Conservation (phyloP, 2,888 invertebrate species). For the Clitarchus hookeri region DNA sequence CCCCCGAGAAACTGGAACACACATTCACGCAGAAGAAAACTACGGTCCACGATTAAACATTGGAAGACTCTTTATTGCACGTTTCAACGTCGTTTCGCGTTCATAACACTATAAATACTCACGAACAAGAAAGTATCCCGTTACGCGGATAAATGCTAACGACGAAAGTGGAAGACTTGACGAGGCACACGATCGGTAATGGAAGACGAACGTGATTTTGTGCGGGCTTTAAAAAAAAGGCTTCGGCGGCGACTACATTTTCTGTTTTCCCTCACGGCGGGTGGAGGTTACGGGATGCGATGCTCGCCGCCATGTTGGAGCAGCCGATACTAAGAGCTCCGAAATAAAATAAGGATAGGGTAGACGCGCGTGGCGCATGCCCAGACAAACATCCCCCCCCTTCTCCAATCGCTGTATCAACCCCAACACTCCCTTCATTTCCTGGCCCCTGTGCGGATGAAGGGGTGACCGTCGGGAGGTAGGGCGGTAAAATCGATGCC, state of each 20-base stretch:
- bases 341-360: background rate
- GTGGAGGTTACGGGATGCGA: background rate
- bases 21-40: background rate
- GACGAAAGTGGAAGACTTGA: background rate
- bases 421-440: conserved; percentile 36
- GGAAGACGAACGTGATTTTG: background rate
- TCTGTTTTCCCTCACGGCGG: background rate
- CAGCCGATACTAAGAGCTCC: background rate
- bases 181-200: background rate
- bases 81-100: no score
- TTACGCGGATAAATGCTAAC: background rate
- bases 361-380: background rate
- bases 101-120: background rate
- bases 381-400: background rate
- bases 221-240: background rate
- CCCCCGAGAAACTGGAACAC: background rate
- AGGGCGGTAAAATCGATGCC: conserved; percentile 23
- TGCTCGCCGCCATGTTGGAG: background rate
- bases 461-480: background rate
- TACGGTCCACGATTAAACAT: background rate
- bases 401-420: conserved; percentile 28
- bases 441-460: conserved; percentile 25
- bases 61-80: background rate
- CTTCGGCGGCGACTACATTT: background rate
- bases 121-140: background rate